Base-by-base conservation (phyloP, 2,888 invertebrate species). In the Harpalus rufipes region DNA sequence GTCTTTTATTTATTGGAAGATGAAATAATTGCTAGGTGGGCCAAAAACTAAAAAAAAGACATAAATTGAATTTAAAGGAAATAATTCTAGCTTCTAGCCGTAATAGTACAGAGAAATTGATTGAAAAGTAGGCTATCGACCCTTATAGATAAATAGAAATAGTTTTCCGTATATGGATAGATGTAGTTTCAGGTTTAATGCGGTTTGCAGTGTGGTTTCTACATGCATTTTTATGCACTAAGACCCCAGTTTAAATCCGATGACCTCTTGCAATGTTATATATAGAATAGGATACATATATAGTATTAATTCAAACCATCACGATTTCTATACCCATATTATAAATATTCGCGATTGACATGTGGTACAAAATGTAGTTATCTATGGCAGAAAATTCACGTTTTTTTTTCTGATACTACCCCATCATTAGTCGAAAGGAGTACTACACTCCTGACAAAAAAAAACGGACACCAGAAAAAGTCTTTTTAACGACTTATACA, bases 11-110 rank as follows among this genome's bases (percentile, higher is more conserved):
- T 68, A 51, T 12, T 51, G 12, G 25, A 21, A 32, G 39, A 74
- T 74, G 41, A 16, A 41, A 74, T 44, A 14, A 74, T 44, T 74
- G 72, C 8, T 74, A 16, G 63, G 18, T 63, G 63, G 21, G 25
- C 59, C 59, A 51, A 12, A 12, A 51, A 51, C 0, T 12, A 51
- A 10, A 51, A 51, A 51, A 51, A 5, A n/a, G 25, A 25, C 4
- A 32, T 32, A 32, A 5, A 32, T 32, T 32, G 1, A 32, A 32
- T 32, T 2, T 32, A 32, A 1, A 32, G 32, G 32, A 32, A 32
- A 32, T 32, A 32, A 32, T 32, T 32, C 6, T 32, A 32, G 32
- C 32, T 32, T 32, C 32, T 32, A 32, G 32, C 32, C 44, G 8
- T 51, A 51, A 51, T 12, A 12, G 44, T 51, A 51, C 44, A 51